Evolutionary conservation across 2,113 vertebrate species (phyloP), one percentile per base, ranked within the genome.

Genomic region (Columbina picui): DNA sequence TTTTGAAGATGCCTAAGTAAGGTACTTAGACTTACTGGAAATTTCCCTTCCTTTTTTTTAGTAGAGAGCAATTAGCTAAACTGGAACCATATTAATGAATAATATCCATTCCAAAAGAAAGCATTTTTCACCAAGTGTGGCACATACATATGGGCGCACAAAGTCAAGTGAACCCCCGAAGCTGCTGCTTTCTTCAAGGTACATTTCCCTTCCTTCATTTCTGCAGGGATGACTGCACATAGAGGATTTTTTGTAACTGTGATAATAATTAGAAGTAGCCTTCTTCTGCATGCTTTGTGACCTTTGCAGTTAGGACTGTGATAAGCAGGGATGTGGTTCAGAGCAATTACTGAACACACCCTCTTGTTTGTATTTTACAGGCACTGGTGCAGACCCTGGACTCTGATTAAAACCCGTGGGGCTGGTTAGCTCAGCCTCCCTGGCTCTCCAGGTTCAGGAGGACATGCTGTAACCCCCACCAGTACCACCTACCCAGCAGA

Each of bases 191-290:
- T 89, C 45, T 30, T 6, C 61, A 81, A 79, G 82, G 29, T 11
- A 7, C 34, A 49, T 60, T 89, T 56, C 12, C 30, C 29, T 69
- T 59, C 68, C 53, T 67, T 79, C 19, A 15, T 15, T 90, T 93
- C 61, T 79, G 26, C 67, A 56, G 26, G 56, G 71, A 69, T 71
- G 64, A 63, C 14, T 38, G 29, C 34, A 47, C 0, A 1, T 6
- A 9, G 12, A 36, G 17, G 12, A 3, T 21, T 47, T 74, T 75
- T 32, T n/a, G 9, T 56, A 81, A 52, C 68, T 38, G 52, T 30
- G 41, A 50, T 67, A 87, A 59, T 87, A 81, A 87, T 71, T 84
- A 87, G 56, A 78, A 87, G 30, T 60, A 91, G 57, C 15, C 34
- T 60, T 87, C n/a, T 14, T 81, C 26, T 60, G 55, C 39, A 2